Evolutionary conservation across 2,888 invertebrate genomes (phyloP).

Genomic region (Brassicogethes aeneus): DNA sequence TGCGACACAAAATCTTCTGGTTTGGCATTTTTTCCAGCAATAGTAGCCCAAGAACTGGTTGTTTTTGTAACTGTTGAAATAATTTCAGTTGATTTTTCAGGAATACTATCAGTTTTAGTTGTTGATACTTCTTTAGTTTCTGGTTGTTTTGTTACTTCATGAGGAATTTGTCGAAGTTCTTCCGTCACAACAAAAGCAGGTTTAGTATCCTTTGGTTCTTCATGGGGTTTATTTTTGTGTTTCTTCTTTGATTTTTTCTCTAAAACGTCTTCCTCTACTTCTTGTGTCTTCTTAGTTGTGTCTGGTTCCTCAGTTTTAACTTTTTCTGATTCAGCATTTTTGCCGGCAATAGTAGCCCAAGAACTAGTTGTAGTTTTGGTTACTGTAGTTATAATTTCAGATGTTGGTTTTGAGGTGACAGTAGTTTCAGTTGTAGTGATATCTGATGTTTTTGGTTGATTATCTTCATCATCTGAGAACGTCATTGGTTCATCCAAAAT

Average conservation of each 20-base stretch:
- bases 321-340: background rate
- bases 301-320: conserved; percentile 3
- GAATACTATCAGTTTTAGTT: background rate
- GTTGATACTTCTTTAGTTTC: background rate
- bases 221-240: conserved; percentile 7
- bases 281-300: conserved; percentile 5
- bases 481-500: conserved; percentile 35
- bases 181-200: conserved; percentile 16
- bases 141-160: conserved; percentile 4
- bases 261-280: conserved; percentile 8
- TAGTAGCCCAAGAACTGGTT: conserved; percentile 6
- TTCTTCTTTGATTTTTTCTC: conserved; percentile 11
- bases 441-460: background rate
- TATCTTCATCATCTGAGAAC: conserved; percentile 32
- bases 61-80: background rate
- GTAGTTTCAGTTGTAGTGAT: background rate
- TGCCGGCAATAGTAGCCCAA: conserved; percentile 13
- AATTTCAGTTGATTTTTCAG: no score
- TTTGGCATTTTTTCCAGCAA: conserved; percentile 9
- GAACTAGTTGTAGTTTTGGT: background rate
- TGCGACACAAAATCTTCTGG: background rate
- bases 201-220: conserved; percentile 8
- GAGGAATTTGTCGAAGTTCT: conserved; percentile 14
- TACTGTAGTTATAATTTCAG: background rate
- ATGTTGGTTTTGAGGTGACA: background rate